These are phyloP conservation scores for Drosophila limbata DNA, from an alignment of 2,888 invertebrate species.

Conservation along the genomic window DNA sequence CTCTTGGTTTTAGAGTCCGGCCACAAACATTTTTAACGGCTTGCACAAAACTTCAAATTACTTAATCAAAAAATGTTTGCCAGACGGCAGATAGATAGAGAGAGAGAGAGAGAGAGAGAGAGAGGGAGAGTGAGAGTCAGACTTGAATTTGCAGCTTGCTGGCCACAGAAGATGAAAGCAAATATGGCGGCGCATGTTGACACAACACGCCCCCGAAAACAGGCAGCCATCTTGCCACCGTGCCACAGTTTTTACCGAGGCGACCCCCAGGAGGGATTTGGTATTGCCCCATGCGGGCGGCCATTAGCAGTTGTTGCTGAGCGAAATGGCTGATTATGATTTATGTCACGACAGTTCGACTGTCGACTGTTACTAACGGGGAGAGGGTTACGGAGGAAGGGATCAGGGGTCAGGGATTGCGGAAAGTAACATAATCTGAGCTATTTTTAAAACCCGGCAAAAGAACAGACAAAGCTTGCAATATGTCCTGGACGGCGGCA, in stretches of 20 bases:
- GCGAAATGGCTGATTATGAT: constrained; percentile 59
- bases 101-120: neutral
- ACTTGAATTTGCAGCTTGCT: constrained; percentile 59
- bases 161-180: constrained; percentile 62
- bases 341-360: constrained; percentile 56
- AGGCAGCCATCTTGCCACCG: neutral
- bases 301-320: constrained; percentile 58
- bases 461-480: constrained; percentile 33
- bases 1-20: neutral
- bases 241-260: neutral
- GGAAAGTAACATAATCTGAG: constrained; percentile 42
- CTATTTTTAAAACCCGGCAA: constrained; percentile 51
- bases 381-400: neutral
- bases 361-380: constrained; percentile 26
- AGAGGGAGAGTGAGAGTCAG: constrained; percentile 3
- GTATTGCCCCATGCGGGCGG: constrained; percentile 51
- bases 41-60: constrained; percentile 72
- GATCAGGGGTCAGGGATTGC: neutral
- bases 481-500: constrained; percentile 59
- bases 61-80: constrained; percentile 67
- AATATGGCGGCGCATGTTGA: constrained; percentile 58
- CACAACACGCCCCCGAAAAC: constrained; percentile 26
- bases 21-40: constrained; percentile 50
- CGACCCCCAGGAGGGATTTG: constrained; percentile 3
- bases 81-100: constrained; percentile 3